Base-by-base conservation (phyloP, 1,140 invertebrate genomes). In the fruit fly (Drosophila melanogaster) region DNA sequence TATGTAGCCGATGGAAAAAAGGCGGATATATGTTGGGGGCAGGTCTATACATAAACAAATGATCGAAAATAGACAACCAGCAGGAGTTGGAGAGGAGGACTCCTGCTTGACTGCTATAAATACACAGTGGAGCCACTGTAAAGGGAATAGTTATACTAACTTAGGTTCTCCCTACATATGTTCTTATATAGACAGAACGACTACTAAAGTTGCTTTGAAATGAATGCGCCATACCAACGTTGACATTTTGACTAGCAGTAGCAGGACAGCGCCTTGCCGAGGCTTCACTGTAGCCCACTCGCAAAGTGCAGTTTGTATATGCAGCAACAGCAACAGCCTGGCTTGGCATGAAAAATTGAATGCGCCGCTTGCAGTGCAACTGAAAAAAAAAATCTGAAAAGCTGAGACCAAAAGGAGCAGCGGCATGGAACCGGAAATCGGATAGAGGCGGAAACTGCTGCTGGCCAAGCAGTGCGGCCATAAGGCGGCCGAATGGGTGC, bases 321-420 rank as follows among this genome's bases (percentile, higher is more conserved):
- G 75, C 70, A 87, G 71, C 84, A 87, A 87, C 65, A 86, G 72
- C 83, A 87, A 87, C 84, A 87, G 84, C 79, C 84, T 65, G 79
- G 76, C 72, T 66, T 87, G 84, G 84, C 84, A 87, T 87, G 84
- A 87, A 87, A 87, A 87, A 87, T 87, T 89, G 84, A 90, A 87
- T 87, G 76, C 65, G 79, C 73, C 49, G 50, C 69, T 33, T 62
- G 65, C 38, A 15, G 72, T 74, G 38, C 73, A 56, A 17, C 71
- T 67, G 47, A 75, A 60, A 55, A 53, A 75, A 60, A 55, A 53
- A 44, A 43, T 35, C 30, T 14, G 41, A 58, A 56, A 49, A 10
- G 30, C 30, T 40, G 46, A 24, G 41, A 44, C 17, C 11, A 17
- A 49, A 41, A 24, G 37, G 44, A 46, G 54, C 53, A n/a, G 35